phyloP scores from a whole-genome alignment of 1,140 invertebrate species.

The Hylaeus anthracinus region DNA sequence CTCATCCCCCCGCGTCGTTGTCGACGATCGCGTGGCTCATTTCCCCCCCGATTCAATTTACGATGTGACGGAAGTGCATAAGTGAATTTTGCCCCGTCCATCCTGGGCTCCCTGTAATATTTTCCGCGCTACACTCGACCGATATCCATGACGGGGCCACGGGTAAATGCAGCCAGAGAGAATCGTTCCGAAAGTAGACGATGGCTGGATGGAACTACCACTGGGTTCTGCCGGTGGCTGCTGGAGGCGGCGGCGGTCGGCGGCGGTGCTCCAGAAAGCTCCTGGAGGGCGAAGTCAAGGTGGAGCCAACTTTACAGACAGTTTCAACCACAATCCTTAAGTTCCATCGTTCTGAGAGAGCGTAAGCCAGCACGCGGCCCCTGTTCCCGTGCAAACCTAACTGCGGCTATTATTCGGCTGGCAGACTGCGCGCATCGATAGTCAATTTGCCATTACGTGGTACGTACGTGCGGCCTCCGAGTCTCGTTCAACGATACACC shows the following conservation, averaged over 20 bases:
- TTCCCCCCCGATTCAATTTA: constrained; percentile 54
- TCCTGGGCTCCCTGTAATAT: constrained; percentile 12
- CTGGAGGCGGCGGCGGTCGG: neutral
- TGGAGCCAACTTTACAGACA: constrained; percentile 64
- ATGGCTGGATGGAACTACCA: neutral
- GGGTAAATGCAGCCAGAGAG: constrained; percentile 8
- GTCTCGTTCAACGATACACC: constrained; percentile 14
- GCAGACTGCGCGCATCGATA: constrained; percentile 55
- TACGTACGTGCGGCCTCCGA: constrained; percentile 11
- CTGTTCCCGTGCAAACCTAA: constrained; percentile 48
- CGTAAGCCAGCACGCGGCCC: neutral
- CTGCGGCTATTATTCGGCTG: constrained; percentile 40
- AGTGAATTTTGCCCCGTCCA: constrained; percentile 39
- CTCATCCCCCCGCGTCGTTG: neutral
- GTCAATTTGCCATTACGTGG: constrained; percentile 48
- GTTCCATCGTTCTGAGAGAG: constrained; percentile 52
- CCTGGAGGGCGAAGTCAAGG: constrained; percentile 42
- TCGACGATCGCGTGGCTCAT: constrained; percentile 30
- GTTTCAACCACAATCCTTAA: constrained; percentile 67
- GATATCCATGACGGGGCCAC: constrained; percentile 8
- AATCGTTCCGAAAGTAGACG: constrained; percentile 22
- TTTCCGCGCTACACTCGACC: constrained; percentile 12
- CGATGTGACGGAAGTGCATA: constrained; percentile 37
- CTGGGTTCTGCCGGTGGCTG: neutral
- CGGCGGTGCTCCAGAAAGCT: constrained; percentile 10